These are phyloP conservation scores for Drosophila nasuta DNA, from an alignment of 1,140 invertebrate genomes.

Conservation along the genomic window DNA sequence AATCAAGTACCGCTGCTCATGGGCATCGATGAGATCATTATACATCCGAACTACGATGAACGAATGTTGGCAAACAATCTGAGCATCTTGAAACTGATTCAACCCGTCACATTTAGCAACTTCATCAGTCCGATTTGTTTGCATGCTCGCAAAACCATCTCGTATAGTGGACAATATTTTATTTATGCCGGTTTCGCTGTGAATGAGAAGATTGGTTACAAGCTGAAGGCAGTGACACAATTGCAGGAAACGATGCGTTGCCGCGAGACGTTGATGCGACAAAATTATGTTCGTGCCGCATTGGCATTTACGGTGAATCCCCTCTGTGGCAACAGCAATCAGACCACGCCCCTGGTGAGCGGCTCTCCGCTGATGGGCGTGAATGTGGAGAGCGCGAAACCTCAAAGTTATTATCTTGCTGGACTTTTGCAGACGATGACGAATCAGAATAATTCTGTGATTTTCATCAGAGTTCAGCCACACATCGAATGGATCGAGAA, in stretches of 20 bases:
- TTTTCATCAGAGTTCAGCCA: slow-evolving; percentile 23
- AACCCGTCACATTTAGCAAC: not conserved
- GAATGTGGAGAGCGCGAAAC: not conserved
- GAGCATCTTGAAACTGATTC: slow-evolving; percentile 18
- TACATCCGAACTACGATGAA: slow-evolving; percentile 32
- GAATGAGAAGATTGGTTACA: slow-evolving; percentile 4
- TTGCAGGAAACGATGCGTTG: slow-evolving; percentile 3
- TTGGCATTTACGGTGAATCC: slow-evolving; percentile 9
- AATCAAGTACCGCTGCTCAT: slow-evolving; percentile 2
- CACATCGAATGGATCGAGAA: slow-evolving; percentile 35
- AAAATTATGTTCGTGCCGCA: not conserved
- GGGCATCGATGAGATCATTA: slow-evolving; percentile 33
- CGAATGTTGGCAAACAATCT: slow-evolving; percentile 17
- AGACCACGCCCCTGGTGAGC: not conserved
- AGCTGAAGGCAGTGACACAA: slow-evolving; percentile 25
- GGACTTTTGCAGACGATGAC: slow-evolving; percentile 16
- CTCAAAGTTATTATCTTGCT: slow-evolving; percentile 28
- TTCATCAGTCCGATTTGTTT: slow-evolving; percentile 39
- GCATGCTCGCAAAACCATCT: not conserved
- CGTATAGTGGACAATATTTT: slow-evolving; percentile 1
- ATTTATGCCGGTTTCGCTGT: slow-evolving; percentile 20
- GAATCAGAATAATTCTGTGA: not conserved
- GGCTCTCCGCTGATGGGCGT: slow-evolving; percentile 45
- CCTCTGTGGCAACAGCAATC: slow-evolving; percentile 28
- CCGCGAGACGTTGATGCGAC: not conserved